Percentiles rank a stretch among this genome's conserved stretches.
These are phyloP conservation scores for Rhodeus uyekii DNA, from an alignment of 2,797 vertebrate genomes.

Conservation along the genomic window DNA sequence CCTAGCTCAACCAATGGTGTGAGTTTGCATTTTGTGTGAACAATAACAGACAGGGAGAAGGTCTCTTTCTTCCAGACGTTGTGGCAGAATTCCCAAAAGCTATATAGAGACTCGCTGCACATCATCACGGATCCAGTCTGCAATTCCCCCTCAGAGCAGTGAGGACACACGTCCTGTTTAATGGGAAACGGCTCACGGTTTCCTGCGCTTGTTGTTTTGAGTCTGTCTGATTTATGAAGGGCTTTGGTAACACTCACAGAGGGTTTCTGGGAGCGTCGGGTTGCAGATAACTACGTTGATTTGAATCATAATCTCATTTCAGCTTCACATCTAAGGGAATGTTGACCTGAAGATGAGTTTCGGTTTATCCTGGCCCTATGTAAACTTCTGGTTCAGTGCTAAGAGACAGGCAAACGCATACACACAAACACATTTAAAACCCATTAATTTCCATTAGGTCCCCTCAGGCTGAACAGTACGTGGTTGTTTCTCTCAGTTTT, in stretches of 20 bases:
- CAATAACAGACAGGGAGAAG: background rate
- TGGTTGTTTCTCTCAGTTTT: constrained; percentile 45
- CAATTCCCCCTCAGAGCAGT: background rate
- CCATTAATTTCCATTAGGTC: constrained; percentile 54
- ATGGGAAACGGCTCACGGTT: constrained; percentile 25
- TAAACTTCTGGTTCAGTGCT: constrained; percentile 29
- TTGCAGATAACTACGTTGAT: constrained; percentile 30
- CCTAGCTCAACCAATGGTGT: background rate
- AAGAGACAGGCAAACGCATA: constrained; percentile 13
- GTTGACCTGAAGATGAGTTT: constrained; percentile 38
- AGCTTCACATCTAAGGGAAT: constrained; percentile 30
- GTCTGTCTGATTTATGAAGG: constrained; percentile 3
- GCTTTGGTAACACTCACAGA: background rate
- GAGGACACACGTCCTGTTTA: constrained; percentile 25
- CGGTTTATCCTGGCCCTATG: constrained; percentile 30
- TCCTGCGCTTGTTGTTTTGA: constrained; percentile 20
- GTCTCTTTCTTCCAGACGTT: background rate
- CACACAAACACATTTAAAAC: constrained; percentile 40
- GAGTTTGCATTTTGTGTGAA: background rate
- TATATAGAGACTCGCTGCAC: background rate
- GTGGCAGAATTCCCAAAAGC: constrained; percentile 3
- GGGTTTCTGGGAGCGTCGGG: constrained; percentile 13
- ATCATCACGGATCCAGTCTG: background rate
- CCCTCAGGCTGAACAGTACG: constrained; percentile 48
- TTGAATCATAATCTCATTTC: constrained; percentile 45